These are phyloP conservation scores for Cylindroiulus punctatus DNA, from an alignment of 2,888 invertebrate species.

Conservation along the genomic window DNA sequence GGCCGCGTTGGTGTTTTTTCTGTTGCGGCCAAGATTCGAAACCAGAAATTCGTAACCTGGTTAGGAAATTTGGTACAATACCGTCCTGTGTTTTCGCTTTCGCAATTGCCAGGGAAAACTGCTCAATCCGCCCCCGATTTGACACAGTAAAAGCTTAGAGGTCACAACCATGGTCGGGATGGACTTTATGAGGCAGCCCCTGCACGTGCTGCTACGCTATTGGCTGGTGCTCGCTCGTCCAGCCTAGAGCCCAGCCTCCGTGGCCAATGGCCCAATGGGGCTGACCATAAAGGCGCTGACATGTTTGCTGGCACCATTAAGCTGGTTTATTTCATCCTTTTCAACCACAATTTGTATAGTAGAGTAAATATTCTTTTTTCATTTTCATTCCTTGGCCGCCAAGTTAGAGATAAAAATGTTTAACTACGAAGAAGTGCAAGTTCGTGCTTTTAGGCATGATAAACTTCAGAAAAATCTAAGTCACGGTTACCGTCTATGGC, in stretches of 20 bases:
- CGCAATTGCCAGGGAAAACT: not conserved
- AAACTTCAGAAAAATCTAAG: slow-evolving; percentile 37
- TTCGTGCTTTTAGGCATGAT: not conserved
- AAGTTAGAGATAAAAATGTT: not conserved
- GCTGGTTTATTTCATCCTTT: not conserved
- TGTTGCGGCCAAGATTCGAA: not conserved
- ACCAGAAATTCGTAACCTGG: slow-evolving; percentile 12
- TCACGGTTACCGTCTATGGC: slow-evolving; percentile 8
- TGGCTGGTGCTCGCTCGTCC: not conserved
- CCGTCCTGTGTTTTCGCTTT: not conserved
- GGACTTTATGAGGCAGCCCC: not conserved
- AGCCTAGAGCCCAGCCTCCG: too few species aligned
- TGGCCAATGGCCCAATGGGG: not conserved
- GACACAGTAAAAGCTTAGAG: not conserved
- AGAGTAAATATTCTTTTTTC: not conserved
- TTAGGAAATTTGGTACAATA: slow-evolving; percentile 11
- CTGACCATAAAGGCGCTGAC: not conserved
- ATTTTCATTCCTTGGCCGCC: not conserved
- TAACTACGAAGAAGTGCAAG: slow-evolving; percentile 9
- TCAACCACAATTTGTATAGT: not conserved
- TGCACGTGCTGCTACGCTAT: not conserved
- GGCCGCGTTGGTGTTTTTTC: slow-evolving; percentile 5
- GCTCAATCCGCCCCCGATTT: not conserved
- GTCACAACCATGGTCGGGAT: not conserved
- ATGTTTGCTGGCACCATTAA: not conserved